Percentiles rank a stretch among this genome's conserved stretches.
Conservation (phyloP, 1,140 invertebrate species). For the Pinna nobilis region DNA sequence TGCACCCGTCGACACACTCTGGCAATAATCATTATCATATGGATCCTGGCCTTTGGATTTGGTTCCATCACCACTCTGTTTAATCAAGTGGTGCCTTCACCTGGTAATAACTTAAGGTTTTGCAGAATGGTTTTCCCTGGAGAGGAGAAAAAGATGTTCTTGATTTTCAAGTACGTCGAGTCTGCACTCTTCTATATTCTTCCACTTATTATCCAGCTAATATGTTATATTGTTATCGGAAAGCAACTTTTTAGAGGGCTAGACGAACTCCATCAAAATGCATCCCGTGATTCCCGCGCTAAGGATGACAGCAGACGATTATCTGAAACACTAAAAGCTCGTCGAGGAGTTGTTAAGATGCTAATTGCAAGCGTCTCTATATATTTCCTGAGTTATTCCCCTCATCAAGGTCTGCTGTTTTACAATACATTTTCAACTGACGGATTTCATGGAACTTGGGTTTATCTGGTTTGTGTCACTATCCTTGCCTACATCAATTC, state of each 20-base stretch:
- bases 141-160: slow-evolving; percentile 40
- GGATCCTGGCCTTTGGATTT: slow-evolving; percentile 65
- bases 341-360: slow-evolving; percentile 75
- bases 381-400: slow-evolving; percentile 75
- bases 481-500: slow-evolving; percentile 72
- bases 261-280: slow-evolving; percentile 54
- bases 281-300: slow-evolving; percentile 33
- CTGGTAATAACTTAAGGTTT: slow-evolving; percentile 45
- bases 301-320: slow-evolving; percentile 56
- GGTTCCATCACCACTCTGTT: slow-evolving; percentile 70
- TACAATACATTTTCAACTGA: slow-evolving; percentile 70
- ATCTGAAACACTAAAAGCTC: slow-evolving; percentile 65
- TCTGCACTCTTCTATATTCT: slow-evolving; percentile 71
- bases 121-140: slow-evolving; percentile 60
- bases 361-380: slow-evolving; percentile 73
- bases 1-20: slow-evolving; percentile 68
- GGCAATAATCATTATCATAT: slow-evolving; percentile 62
- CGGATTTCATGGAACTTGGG: slow-evolving; percentile 69
- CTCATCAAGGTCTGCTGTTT: slow-evolving; percentile 71
- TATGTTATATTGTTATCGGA: slow-evolving; percentile 68
- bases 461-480: slow-evolving; percentile 70
- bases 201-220: slow-evolving; percentile 66
- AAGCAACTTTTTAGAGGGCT: slow-evolving; percentile 65
- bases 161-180: slow-evolving; percentile 70
- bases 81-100: slow-evolving; percentile 58